These are phyloP conservation scores for Iselma pallidipennis DNA, from an alignment of 2,888 invertebrate genomes.

Conservation along the genomic window DNA sequence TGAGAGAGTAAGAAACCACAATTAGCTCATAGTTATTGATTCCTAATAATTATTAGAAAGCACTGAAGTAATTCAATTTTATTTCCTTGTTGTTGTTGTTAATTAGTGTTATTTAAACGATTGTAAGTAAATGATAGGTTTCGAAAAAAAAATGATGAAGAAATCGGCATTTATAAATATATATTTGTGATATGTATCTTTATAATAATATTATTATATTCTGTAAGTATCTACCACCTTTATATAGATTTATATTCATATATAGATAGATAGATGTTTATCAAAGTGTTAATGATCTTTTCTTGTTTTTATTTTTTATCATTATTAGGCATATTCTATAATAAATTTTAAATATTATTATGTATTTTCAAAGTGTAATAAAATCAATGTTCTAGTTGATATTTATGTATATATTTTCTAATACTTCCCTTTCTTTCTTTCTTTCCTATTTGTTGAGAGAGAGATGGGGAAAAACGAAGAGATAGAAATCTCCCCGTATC, in stretches of 20 bases:
- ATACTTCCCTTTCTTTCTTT: no score
- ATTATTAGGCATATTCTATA: neutral
- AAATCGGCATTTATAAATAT: neutral
- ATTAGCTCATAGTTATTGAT: neutral
- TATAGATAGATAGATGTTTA: neutral
- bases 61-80: no score
- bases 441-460: no score
- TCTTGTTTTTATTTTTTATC: neutral
- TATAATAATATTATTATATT: neutral
- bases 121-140: neutral
- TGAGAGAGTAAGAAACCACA: neutral
- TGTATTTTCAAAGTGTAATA: neutral
- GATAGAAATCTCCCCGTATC: no score
- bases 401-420: no score
- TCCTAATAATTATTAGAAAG: neutral
- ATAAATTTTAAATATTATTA: neutral
- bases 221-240: neutral
- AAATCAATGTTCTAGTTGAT: slow-evolving; percentile 4
- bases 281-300: neutral
- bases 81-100: no score
- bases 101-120: neutral
- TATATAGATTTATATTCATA: neutral
- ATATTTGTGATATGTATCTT: neutral
- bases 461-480: no score
- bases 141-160: neutral